Base-by-base conservation (phyloP, 1,140 invertebrate species). In the Drosophila seguyi region DNA sequence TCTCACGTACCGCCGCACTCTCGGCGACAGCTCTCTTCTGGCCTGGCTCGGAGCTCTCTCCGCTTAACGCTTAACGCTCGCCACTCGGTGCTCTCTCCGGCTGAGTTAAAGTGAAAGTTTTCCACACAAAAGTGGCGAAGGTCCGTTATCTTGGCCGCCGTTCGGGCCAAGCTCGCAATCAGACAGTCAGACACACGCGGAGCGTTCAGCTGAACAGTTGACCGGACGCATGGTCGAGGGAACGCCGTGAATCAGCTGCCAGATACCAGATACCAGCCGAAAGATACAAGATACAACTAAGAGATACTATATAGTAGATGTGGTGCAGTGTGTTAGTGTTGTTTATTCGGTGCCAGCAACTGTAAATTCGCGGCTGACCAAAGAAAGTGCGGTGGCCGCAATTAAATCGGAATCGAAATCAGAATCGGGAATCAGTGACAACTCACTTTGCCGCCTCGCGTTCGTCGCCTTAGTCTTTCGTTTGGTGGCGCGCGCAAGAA, bases 41-140 rank as follows among this genome's bases (percentile, higher is more conserved):
- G 66, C 45, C 6, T 2, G 6, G 25, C 45, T 27, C 22, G 14
- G 29, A 45, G 48, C 63, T 38, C 53, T 45, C 53, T 58, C 39
- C 38, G 39, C 52, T 34, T 47, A 27, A 56, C 38, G 39, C 52
- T 34, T 47, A 27, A 56, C 31, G n/a, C 29, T 34, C 27, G 10
- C n/a, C 68, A 61, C 39, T 66, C 56, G 25, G 45, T 14, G 42
- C 39, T 34, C 75, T 65, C 53, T 75, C 68, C 41, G 55, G 72
- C 62, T 45, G 62, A 66, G 84, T 81, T 91, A 91, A 91, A 91
- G 90, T 91, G 90, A 91, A 91, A 91, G 90, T 91, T 91, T 80
- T 81, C 62, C 65, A 72, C 63, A 91, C 79, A 91, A 91, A 90
- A 91, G 85, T 84, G 81, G 86, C 81, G 75, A 90, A 90, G 90